Evolutionary conservation across 2,113 vertebrate genomes (phyloP).

Genomic region (Aptenodytes patagonicus): DNA sequence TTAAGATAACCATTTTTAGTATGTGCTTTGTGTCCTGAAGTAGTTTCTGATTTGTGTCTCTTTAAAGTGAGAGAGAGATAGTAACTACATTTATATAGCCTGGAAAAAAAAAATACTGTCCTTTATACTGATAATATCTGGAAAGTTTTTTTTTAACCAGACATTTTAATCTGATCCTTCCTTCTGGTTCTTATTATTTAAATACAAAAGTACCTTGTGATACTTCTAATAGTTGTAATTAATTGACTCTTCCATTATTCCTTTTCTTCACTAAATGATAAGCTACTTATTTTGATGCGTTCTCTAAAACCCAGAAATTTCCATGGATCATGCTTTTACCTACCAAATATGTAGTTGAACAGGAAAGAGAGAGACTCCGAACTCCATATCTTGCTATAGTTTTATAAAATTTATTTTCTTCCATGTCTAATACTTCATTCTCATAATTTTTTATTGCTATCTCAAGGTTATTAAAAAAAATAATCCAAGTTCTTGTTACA

Average conservation of each 20-base stretch:
- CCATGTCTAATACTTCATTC: background rate
- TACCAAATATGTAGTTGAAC: background rate
- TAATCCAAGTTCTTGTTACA: background rate
- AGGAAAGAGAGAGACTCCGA: background rate
- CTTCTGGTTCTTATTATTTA: background rate
- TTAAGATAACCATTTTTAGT: background rate
- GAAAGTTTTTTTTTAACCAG: background rate
- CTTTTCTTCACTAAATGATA: background rate
- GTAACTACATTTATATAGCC: background rate
- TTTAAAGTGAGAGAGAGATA: background rate
- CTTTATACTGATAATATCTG: background rate
- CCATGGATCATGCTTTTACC: background rate
- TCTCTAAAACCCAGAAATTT: background rate
- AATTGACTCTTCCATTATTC: background rate
- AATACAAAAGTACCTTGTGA: background rate
- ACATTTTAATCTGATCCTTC: background rate
- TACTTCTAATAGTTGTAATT: background rate
- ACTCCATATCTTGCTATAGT: background rate
- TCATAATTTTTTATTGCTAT: background rate
- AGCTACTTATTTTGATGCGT: background rate
- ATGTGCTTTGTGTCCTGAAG: background rate
- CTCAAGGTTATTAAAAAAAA: background rate
- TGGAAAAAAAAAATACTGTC: background rate
- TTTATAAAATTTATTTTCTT: background rate
- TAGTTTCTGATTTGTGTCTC: background rate